Conservation (phyloP, 2,113 vertebrate species). For the Micromys minutus region DNA sequence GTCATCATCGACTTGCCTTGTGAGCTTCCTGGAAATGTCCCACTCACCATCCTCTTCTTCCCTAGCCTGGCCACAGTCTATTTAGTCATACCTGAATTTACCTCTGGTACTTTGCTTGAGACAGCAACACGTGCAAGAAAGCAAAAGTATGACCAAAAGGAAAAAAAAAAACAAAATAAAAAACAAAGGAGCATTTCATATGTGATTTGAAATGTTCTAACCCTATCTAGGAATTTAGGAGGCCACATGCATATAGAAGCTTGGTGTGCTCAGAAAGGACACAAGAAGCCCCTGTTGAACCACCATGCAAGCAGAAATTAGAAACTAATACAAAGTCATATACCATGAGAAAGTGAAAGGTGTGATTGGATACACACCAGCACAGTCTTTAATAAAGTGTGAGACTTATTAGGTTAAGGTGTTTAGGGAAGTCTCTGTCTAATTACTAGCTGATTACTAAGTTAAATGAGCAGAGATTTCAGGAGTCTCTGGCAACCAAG, state of each 20-base stretch:
- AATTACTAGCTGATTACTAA: background rate
- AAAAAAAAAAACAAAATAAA: background rate
- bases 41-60: background rate
- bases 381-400: background rate
- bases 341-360: background rate
- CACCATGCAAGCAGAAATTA: background rate
- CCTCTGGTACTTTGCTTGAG: background rate
- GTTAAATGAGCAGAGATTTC: background rate
- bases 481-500: background rate
- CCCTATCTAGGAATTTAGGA: background rate
- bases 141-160: background rate
- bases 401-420: background rate
- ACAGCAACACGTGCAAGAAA: background rate
- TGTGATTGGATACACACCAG: background rate
- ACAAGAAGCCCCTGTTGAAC: background rate
- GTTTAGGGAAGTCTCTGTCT: background rate
- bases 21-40: background rate
- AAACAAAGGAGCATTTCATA: background rate
- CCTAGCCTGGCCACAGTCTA: background rate
- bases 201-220: background rate
- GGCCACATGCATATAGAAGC: background rate
- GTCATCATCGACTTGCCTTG: background rate
- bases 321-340: background rate
- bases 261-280: background rate
- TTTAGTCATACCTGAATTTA: background rate